Base-by-base conservation (phyloP, 2,113 vertebrate species). In the Thymallus thymallus region DNA sequence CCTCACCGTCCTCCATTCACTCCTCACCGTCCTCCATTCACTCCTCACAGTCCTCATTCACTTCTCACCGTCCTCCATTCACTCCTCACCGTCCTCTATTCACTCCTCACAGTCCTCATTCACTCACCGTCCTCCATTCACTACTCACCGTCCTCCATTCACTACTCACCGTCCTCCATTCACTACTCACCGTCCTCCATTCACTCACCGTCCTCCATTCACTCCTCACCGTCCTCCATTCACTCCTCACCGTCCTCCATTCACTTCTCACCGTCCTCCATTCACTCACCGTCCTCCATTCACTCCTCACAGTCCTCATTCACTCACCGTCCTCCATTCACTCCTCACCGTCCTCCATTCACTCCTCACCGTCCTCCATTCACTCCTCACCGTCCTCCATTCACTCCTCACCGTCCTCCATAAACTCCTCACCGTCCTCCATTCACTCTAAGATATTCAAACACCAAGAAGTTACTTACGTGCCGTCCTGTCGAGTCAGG, bases 401-500 rank as follows among this genome's bases (percentile, higher is more conserved):
- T 22, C 5, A 7, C 56, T 60, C n/a, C n/a, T n/a, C n/a, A n/a
- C n/a, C n/a, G n/a, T n/a, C n/a, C n/a, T n/a, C n/a, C n/a, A n/a
- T n/a, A n/a, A n/a, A n/a, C n/a, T n/a, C n/a, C n/a, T n/a, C n/a
- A n/a, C n/a, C n/a, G 3, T 60, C n/a, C n/a, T 60, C 56, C 20
- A 20, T 7, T 22, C 5, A 6, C 56, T 60, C 56, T 5, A 22
- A 22, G 56, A 22, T 22, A 14, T 60, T n/a, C n/a, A n/a, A n/a
- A n/a, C n/a, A n/a, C n/a, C n/a, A n/a, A n/a, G n/a, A n/a, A n/a
- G n/a, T n/a, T n/a, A 95, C 95, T 94, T 84, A 96, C 94, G 93
- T 96, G 91, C 95, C 95, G 74, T 96, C 95, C 86, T 95, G 95
- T 5, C 95, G 93, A 76, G 95, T 96, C 87, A 96, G 92, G 78